Evolutionary conservation across 2,888 invertebrate species (phyloP), one percentile per base, ranked within the genome.

Genomic region (Leptinotarsa tumamoca): DNA sequence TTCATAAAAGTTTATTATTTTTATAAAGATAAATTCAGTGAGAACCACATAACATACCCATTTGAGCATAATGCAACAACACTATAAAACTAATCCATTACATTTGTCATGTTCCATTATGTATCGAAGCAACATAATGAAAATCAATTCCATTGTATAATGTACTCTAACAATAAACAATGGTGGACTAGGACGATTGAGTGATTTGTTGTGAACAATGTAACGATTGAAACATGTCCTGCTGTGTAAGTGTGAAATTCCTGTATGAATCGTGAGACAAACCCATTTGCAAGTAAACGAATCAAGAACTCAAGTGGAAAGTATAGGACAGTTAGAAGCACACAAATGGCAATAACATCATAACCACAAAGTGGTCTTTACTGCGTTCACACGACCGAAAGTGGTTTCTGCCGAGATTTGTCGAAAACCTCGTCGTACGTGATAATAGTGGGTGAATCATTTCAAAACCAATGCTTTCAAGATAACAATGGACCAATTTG

Each of bases 321-420:
- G n/a, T 68, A 68, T 68, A 50, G 52, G 17, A 68, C 51, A 51
- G 52, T 51, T 27, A 51, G 54, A 52, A 52, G 33, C 18, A 68
- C 52, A 68, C 54, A 68, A 68, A 68, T 68, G 68, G 54, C 68
- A 54, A 54, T 68, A 67, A 43, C 63, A 43, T 63, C 33, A 63
- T 63, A 63, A 63, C 63, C 63, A 33, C 63, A 63, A 63, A 58
- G 58, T 58, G 58, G 58, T 58, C 58, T 58, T 58, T 58, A 58
- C 23, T 58, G 23, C 58, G 23, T 14, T 58, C 63, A 4, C 63
- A 43, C 63, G 17, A 15, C 63, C 27, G 33, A 63, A 33, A 43
- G 63, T 63, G 63, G 58, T 58, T 23, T 58, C 58, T 23, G 58
- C 14, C 58, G 63, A 63, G 63, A 63, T 63, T 63, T 63, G 63